These are phyloP conservation scores for Vireo altiloquus DNA, from an alignment of 2,113 vertebrate genomes.

Conservation along the genomic window DNA sequence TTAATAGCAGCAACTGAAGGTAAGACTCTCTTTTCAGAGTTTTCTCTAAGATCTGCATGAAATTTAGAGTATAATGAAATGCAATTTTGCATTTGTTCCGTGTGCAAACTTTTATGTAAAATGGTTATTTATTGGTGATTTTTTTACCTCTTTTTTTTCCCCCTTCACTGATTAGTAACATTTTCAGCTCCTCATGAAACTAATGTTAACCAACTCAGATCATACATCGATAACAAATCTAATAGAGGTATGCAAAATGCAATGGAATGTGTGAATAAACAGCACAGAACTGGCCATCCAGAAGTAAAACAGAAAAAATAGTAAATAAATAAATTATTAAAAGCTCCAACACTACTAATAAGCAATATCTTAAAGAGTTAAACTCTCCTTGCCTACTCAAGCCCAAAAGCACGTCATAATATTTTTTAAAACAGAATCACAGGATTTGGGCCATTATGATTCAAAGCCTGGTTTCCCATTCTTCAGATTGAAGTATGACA, in stretches of 20 bases:
- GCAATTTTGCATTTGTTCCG: background rate
- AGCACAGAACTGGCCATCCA: background rate
- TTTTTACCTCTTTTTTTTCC: background rate
- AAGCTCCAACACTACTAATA: background rate
- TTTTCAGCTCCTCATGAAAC: background rate
- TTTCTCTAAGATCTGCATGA: background rate
- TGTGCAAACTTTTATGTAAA: background rate
- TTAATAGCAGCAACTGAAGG: background rate
- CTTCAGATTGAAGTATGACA: background rate
- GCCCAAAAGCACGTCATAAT: background rate
- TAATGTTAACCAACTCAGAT: background rate
- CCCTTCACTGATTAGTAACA: background rate
- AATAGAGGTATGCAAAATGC: background rate
- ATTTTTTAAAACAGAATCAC: background rate
- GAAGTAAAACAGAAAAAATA: background rate
- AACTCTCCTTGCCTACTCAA: background rate
- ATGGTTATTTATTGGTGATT: accelerated
- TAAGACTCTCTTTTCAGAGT: background rate
- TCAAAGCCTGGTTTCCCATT: background rate
- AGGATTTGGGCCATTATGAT: background rate
- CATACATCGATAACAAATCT: background rate
- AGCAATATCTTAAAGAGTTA: background rate
- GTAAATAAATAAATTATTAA: background rate
- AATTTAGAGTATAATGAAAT: background rate
- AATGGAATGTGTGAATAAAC: background rate